Evolutionary conservation across 2,113 vertebrate genomes (phyloP), one percentile per base, ranked within the genome.

Genomic region (Paramormyrops kingsleyae): DNA sequence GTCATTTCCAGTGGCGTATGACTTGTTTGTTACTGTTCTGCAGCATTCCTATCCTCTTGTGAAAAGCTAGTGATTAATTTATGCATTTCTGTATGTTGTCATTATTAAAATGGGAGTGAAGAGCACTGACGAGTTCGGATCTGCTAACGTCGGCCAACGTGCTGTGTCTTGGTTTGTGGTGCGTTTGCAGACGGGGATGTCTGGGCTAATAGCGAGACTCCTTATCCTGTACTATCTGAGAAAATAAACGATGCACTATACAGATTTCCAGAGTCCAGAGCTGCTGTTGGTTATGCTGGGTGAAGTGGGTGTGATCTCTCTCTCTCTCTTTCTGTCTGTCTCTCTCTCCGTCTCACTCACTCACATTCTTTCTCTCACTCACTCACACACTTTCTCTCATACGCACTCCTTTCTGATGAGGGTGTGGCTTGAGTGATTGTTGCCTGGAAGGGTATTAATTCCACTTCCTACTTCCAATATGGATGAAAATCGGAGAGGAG

Each of bases 51-150:
- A 95, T 95, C 94, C 96, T 93, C 92, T 94, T 96, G 95, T 97
- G 95, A 95, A 96, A 96, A 96, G 96, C 96, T 97, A 97, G 97
- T 97, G 96, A 96, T 97, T 99, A 98, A 99, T 96, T 99, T 99
- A 99, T 98, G 99, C 98, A 99, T 99, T 99, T 99, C 95, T 93
- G 92, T 94, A 95, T 96, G 91, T 94, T 94, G 94, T 93, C 94
- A 94, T 95, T 93, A 53, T 93, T 94, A 94, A 89, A 92, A 90
- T 94, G n/a, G n/a, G 24, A 27, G 59, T n/a, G n/a, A n/a, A 3
- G 59, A 10, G 24, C 24, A 66, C 59, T 8, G 9, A 66, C 87
- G 91, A 90, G 66, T 92, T 91, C 77, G 88, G 93, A 92, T 95
- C 90, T 94, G 95, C 95, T 96, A 96, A 96, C 95, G 93, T 92